Evolutionary conservation across 1,140 invertebrate species (phyloP).

Genomic region (Formica exsecta): DNA sequence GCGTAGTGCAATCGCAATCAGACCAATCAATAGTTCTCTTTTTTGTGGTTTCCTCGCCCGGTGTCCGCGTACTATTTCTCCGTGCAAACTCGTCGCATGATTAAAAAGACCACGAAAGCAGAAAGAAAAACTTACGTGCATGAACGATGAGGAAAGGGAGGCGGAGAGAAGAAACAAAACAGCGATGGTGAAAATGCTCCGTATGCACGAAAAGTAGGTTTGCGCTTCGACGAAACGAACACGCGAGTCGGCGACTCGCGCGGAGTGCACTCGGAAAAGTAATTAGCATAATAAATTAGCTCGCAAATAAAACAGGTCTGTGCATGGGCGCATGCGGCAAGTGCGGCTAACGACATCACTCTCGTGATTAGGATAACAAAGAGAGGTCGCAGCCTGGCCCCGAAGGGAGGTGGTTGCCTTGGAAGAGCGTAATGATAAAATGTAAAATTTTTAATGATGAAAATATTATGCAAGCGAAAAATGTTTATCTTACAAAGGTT

Average conservation of each 20-base stretch:
- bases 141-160: neutral
- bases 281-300: slow-evolving; percentile 82
- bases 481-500: no score
- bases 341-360: slow-evolving; percentile 63
- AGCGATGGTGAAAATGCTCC: neutral
- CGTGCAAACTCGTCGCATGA: slow-evolving; percentile 21
- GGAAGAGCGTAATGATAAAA: neutral
- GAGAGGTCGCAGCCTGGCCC: slow-evolving; percentile 18
- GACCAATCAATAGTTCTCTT: slow-evolving; percentile 29
- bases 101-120: slow-evolving; percentile 23
- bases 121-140: neutral
- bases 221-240: slow-evolving; percentile 16
- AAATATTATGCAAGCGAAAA: no score
- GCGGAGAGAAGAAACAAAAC: neutral
- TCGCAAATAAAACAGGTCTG: slow-evolving; percentile 70
- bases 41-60: neutral
- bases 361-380: slow-evolving; percentile 73
- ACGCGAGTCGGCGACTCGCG: slow-evolving; percentile 44
- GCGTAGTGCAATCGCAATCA: slow-evolving; percentile 42
- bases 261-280: slow-evolving; percentile 67
- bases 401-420: slow-evolving; percentile 9
- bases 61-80: neutral
- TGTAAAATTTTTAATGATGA: no score
- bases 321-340: slow-evolving; percentile 38
- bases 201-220: slow-evolving; percentile 41